phyloP scores from a whole-genome alignment of 2,888 invertebrate genomes.

The Lepidocyrtinus sp. region DNA sequence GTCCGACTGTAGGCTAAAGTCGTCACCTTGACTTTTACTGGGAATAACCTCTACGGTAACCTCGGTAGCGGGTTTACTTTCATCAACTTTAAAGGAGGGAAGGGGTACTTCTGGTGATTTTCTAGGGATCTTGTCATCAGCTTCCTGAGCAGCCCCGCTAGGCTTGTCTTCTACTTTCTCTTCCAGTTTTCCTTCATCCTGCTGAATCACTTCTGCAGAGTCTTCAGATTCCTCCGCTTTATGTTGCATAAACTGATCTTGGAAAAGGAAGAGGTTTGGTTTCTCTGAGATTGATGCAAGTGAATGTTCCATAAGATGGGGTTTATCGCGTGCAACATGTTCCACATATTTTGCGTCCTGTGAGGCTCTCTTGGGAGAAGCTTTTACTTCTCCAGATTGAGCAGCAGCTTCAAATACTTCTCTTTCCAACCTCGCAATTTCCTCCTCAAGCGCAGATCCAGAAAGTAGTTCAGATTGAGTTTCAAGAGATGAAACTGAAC shows the following conservation, averaged over 20 bases:
- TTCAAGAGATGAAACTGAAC: conserved; percentile 49
- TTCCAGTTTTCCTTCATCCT: not conserved
- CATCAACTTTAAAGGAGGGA: conserved; percentile 38
- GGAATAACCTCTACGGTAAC: conserved; percentile 27
- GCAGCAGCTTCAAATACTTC: conserved; percentile 62
- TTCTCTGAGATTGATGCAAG: conserved; percentile 59
- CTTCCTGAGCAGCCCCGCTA: not conserved
- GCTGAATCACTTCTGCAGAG: not conserved
- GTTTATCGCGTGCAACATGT: conserved; percentile 52
- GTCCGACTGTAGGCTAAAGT: conserved; percentile 43
- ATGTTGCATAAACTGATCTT: conserved; percentile 57
- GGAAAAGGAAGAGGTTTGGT: conserved; percentile 57
- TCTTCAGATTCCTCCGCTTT: conserved; percentile 25
- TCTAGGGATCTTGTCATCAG: no score
- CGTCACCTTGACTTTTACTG: conserved; percentile 33
- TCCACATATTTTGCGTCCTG: conserved; percentile 49
- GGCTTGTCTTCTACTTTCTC: not conserved
- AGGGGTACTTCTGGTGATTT: conserved; percentile 27
- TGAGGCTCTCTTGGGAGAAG: conserved; percentile 33
- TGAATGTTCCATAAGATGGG: conserved; percentile 43
- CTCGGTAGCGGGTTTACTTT: conserved; percentile 16
- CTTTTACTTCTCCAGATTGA: conserved; percentile 34
- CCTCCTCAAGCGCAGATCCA: conserved; percentile 54
- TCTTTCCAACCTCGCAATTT: conserved; percentile 61
- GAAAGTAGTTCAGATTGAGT: conserved; percentile 49